Base-by-base conservation (phyloP, 2,888 invertebrate species). In the Cordilura impudica region DNA sequence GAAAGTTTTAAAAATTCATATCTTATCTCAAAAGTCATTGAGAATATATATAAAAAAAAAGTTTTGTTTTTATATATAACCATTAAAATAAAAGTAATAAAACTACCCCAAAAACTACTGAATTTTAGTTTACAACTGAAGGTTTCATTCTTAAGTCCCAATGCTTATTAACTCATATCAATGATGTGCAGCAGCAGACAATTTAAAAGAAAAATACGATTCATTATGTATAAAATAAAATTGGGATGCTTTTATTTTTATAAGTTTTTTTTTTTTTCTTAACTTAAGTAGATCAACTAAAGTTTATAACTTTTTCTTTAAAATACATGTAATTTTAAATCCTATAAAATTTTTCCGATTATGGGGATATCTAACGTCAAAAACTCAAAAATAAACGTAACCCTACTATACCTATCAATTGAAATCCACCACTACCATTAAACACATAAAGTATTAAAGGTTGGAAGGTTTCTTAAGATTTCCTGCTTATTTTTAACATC, bases 1-100 rank as follows among this genome's bases (percentile, higher is more conserved):
- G 19, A 56, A 56, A 21, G 29, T 49, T 47, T 39, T 58, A 19
- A 23, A 56, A 35, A 47, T 21, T 43, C 16, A 45, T 56, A 49
- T 65, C 70, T 43, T 67, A 45, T 72, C 58, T 58, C 19, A 39
- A n/a, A 39, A 65, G 16, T 31, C 54, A 47, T 26, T 67, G 67
- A 54, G 31, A 67, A 19, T 43, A 19, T 29, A 45, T 10, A 47
- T 45, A 31, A 39, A 4, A 31, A 31, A 31, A 31, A 5, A 31
- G 12, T 1, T 8, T 2, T 5, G 5, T 8, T 54, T 18, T 21
- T 51, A 21, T 70, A 60, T 23, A 18, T 21, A 14, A 26, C 31
- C 21, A 53, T 29, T 31, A 19, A 53, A 51, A 43, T 14, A 49
- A 4, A 35, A 21, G 31, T 18, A 16, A 49, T 70, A 26, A 51